Evolutionary conservation across 2,888 invertebrate genomes (phyloP).

Genomic region (Macropis europaea): DNA sequence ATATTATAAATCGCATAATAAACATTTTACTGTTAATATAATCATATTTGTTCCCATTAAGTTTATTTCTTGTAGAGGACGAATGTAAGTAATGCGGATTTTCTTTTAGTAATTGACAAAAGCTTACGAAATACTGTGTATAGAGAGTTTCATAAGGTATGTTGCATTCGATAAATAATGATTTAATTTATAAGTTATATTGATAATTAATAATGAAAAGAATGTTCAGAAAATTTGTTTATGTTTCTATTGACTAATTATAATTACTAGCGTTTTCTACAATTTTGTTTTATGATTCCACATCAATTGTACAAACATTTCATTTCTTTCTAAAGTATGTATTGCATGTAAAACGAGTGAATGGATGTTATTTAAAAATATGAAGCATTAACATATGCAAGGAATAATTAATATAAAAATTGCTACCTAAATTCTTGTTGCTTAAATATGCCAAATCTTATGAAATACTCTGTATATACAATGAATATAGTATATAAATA

Average conservation of each 20-base stretch:
- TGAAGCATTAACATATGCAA: no score
- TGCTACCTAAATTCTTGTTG: no score
- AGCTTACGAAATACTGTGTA: slow-evolving; percentile 11
- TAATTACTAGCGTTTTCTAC: slow-evolving; percentile 1
- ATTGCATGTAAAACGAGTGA: no score
- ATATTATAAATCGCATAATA: neutral
- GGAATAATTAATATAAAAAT: no score
- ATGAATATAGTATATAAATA: slow-evolving; percentile 35
- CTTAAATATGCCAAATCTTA: slow-evolving; percentile 12
- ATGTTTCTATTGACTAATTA: slow-evolving; percentile 17
- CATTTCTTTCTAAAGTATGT: no score
- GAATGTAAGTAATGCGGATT: slow-evolving; percentile 1
- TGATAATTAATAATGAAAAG: neutral
- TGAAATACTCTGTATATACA: slow-evolving; percentile 21
- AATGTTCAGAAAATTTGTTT: neutral
- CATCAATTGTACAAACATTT: no score
- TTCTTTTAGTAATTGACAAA: slow-evolving; percentile 13
- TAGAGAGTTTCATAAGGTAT: slow-evolving; percentile 23
- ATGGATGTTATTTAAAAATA: no score
- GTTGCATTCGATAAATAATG: neutral
- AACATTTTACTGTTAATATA: no score
- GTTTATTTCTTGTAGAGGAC: neutral
- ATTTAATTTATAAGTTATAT: slow-evolving; percentile 4
- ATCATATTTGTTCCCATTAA: neutral
- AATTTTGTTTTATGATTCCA: no score